Conservation (phyloP, 35 echinoderm and acorn worm genomes). For the Eucidaris tribuloides region DNA sequence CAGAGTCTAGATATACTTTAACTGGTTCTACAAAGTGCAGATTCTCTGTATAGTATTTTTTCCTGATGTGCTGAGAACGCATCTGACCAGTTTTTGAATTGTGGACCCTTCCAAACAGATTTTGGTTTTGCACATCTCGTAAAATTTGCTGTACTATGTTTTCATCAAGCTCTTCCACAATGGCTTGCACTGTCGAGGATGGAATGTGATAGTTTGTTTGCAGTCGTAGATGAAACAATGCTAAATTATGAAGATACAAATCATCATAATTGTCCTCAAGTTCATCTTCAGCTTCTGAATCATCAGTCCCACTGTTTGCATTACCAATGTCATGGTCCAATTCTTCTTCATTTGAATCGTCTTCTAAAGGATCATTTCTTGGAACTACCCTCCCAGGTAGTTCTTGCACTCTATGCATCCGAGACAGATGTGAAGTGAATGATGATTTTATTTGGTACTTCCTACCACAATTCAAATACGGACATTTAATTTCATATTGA, state of each 20-base stretch:
- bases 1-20: background rate
- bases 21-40: background rate
- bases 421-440: constrained; percentile 22
- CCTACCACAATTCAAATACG: background rate
- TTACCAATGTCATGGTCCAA: background rate
- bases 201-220: constrained; percentile 9
- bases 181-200: background rate
- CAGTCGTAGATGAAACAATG: constrained; percentile 12
- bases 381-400: too few relatives aligned
- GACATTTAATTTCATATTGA: background rate
- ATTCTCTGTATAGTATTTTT: background rate
- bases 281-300: background rate
- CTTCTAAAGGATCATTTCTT: too few relatives aligned
- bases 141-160: background rate
- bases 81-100: background rate
- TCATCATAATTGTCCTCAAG: too few relatives aligned
- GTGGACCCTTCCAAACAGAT: background rate
- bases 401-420: too few relatives aligned
- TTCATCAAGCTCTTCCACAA: background rate
- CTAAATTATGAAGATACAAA: background rate
- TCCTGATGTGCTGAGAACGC: background rate
- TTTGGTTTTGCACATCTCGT: background rate
- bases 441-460: background rate
- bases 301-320: background rate
- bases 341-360: background rate